Evolutionary conservation across 2,113 vertebrate genomes (phyloP), one percentile per base, ranked within the genome.

Genomic region (Oostethus manadensis): DNA sequence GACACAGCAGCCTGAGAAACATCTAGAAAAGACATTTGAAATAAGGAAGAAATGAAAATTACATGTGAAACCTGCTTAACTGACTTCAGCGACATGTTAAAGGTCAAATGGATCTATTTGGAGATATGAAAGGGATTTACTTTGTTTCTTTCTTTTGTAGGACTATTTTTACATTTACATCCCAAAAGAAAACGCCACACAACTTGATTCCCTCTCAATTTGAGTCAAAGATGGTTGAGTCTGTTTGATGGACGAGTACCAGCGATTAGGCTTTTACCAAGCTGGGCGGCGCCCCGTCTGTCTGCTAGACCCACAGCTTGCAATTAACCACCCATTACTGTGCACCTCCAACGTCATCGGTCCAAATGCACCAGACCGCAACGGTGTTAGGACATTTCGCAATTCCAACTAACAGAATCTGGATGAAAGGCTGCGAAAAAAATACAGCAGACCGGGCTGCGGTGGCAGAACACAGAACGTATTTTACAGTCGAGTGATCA

Each of bases 401-500:
- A 15, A 8, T 6, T 23, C 14, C 11, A 11, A 1, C 49, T 2
- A 42, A 22, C 21, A 17, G 8, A 1, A 6, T 51, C 50, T 29
- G 10, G 22, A 9, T 33, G 6, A 17, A 51, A 51, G 17, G n/a
- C 1, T 3, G 26, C 2, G 26, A 33, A 10, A 54, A 38, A 7
- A 38, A 13, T 20, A 11, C 51, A 38, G n/a, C 35, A 4, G 38
- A 14, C 47, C 16, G 6, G 2, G 33, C 38, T 35, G 51, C 16
- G 26, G 8, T 1, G 23, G 16, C 22, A 8, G 11, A n/a, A 38
- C 51, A 2, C n/a, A 6, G 10, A 4, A 40, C 7, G 11, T 42
- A 42, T 55, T 21, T 55, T 55, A 38, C 53, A 40, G 18, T 40
- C 40, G n/a, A 55, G 38, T 21, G n/a, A 40, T 21, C 40, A n/a